These are phyloP conservation scores for Tragelaphus scriptus DNA, from an alignment of 2,113 vertebrate species.

Conservation along the genomic window DNA sequence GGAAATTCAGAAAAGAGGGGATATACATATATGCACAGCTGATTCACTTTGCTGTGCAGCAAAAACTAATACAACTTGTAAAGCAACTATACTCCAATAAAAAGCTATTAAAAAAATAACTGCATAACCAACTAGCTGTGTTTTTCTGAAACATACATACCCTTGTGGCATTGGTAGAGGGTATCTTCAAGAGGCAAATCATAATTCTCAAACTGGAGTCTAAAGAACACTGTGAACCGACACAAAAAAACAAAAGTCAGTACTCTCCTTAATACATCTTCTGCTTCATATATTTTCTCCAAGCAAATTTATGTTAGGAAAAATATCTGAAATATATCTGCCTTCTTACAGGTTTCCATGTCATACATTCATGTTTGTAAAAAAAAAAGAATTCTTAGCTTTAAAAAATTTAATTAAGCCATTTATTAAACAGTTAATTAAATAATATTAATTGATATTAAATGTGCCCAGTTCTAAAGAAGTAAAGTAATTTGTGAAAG, in stretches of 20 bases:
- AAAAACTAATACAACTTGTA: not conserved
- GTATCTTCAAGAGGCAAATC: constrained; percentile 98
- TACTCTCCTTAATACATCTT: not conserved
- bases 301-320: constrained; percentile 1
- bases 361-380: not conserved
- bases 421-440: not conserved
- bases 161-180: constrained; percentile 93
- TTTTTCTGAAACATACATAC: constrained; percentile 79
- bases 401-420: not conserved
- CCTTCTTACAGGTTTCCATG: not conserved
- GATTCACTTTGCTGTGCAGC: not conserved
- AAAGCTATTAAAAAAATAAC: not conserved
- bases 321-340: not conserved
- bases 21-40: not conserved
- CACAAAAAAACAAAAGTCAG: constrained; percentile 45
- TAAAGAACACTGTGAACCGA: constrained; percentile 89
- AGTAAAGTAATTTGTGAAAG: constrained; percentile 7
- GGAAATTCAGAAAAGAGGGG: not conserved
- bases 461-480: not conserved
- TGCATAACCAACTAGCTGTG: not conserved
- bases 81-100: not conserved
- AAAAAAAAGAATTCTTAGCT: constrained; percentile 36
- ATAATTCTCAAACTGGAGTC: constrained; percentile 98
- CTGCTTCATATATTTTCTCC: constrained; percentile 14
- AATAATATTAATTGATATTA: not conserved